These are phyloP conservation scores for Probosciger aterrimus DNA, from an alignment of 2,113 vertebrate genomes.

Conservation along the genomic window DNA sequence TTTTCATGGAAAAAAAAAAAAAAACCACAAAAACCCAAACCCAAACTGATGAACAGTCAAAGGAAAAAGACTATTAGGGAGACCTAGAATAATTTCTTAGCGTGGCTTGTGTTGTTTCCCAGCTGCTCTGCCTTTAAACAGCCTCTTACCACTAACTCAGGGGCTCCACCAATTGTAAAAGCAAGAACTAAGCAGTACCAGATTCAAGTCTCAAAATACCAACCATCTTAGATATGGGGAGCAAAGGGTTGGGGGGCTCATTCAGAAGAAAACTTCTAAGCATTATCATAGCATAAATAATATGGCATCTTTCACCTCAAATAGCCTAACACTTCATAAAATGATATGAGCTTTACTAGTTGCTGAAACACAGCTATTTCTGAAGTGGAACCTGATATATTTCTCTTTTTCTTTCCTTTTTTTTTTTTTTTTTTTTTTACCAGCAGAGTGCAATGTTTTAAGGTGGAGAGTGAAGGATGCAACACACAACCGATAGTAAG, in stretches of 20 bases:
- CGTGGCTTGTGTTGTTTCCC: neutral
- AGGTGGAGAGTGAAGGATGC: constrained; percentile 31
- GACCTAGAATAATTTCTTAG: neutral
- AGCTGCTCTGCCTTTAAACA: neutral
- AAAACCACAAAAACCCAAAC: neutral
- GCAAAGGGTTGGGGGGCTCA: neutral
- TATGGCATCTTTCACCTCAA: constrained; percentile 56
- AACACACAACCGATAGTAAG: neutral
- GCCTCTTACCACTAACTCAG: neutral
- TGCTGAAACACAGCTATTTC: constrained; percentile 57
- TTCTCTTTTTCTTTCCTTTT: neutral
- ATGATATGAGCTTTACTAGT: constrained; percentile 30
- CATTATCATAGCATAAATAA: constrained; percentile 53
- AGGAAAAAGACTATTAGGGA: neutral
- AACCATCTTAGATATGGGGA: neutral
- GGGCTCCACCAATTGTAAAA: constrained; percentile 38
- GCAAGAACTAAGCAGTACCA: constrained; percentile 23
- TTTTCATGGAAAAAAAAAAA: neutral
- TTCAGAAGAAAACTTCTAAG: constrained; percentile 39
- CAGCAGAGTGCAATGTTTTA: constrained; percentile 21
- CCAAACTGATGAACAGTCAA: neutral
- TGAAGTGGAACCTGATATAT: constrained; percentile 34
- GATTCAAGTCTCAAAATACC: neutral
- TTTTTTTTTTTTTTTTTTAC: neutral
- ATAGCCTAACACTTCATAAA: constrained; percentile 64